Base-by-base conservation (phyloP, 2,113 vertebrate species). In the Chloropsis cyanopogon region DNA sequence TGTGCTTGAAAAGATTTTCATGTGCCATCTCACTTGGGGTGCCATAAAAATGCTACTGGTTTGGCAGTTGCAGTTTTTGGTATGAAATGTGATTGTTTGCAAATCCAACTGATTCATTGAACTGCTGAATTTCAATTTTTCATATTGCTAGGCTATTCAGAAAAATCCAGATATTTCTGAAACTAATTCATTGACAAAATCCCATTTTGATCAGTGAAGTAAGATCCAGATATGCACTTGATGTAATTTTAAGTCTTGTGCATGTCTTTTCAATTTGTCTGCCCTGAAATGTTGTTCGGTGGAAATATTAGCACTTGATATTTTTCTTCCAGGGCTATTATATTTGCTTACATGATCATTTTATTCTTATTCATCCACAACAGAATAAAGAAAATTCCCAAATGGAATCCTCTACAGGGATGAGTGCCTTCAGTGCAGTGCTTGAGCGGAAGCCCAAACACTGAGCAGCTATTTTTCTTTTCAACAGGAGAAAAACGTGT, bases 381-480 rank as follows among this genome's bases (percentile, higher is more conserved):
- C 5, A 64, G 50, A 77, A 88, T 63, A 91, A 83, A 70, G 57
- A 69, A 86, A 29, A 66, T 70, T 90, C 88, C 46, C 68, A 73
- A 17, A 72, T 37, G 42, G 31, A n/a, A 54, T 90, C 37, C 14
- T 86, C 8, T 61, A 0, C 0, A 4, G 22, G 39, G 60, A 52
- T 83, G 82, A 86, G 49, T 83, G 19, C 56, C 42, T 94, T 94
- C 71, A 81, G 53, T 26, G 7, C 42, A 73, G 71, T 61, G 52
- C 94, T 96, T 63, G 42, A 88, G 42, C 44, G 33, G 33, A 94
- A 57, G 47, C 83, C 39, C 50, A 75, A 70, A 35, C 21, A n/a
- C 42, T 46, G 47, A 94, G 42, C 60, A 92, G 46, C 60, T 93
- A 61, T 94, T 96, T 94, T 93, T 88, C 66, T 86, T 95, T 93